Evolutionary conservation across 2,113 vertebrate genomes (phyloP), one percentile per base, ranked within the genome.

Genomic region (Thalassarche chlororhynchos): DNA sequence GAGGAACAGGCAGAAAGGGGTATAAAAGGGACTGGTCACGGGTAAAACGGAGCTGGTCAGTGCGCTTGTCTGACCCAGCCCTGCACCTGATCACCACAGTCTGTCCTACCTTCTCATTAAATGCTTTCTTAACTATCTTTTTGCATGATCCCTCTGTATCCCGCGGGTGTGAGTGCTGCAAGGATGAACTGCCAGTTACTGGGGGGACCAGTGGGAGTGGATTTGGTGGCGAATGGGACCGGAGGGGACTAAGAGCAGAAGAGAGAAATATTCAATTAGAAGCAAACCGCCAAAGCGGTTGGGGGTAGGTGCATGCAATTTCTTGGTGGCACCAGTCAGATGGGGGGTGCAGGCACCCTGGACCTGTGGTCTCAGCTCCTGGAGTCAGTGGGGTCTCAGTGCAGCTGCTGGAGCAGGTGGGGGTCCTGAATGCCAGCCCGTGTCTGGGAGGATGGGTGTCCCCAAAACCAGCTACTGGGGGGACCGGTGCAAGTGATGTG

Each of bases 341-440:
- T 0, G 11, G 21, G 65, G 20, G 16, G 21, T 23, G 17, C 12
- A 5, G 40, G 32, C 44, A 26, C 21, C 16, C 19, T 0, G 1
- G 58, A 36, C 55, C 64, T 70, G 29, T 1, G 54, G 47, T 12
- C 21, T 8, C 64, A 46, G 66, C 40, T 80, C 18, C 57, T n/a
- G 76, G 34, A 24, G 28, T 34, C 38, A 12, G 34, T 3, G 47
- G 49, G n/a, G 58, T 70, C 66, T 47, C 40, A 38, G 36, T 1
- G 9, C 19, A 38, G 57, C 65, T 79, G 25, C 65, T 21, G 64
- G 64, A 31, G 84, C 31, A 12, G 24, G 20, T 2, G 12, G 65
- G 40, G 55, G 38, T 79, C 65, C 65, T 28, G 14, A 38, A 23
- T 5, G 2, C 9, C 47, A 15, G 49, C 23, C 12, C 25, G 51